A percentile compares a stretch with the other conserved stretches of the same genome.
phyloP scores from a whole-genome alignment of 2,797 vertebrate genomes.

The Poeciliopsis gracilis region DNA sequence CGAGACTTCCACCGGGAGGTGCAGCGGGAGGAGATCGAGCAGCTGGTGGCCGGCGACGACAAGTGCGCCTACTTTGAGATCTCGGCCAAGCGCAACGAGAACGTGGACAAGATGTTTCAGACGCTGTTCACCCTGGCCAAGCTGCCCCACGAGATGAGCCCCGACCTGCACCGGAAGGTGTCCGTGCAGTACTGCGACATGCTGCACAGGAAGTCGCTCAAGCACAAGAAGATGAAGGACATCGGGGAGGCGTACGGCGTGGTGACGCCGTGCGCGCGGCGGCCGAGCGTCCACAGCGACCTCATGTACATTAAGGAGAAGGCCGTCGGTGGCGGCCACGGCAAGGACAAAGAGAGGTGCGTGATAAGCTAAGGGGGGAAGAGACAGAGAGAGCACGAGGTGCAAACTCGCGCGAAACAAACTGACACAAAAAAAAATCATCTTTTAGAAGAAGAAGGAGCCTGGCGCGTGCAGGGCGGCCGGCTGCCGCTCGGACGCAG shows the following conservation, averaged over 20 bases:
- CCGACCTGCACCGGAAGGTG: conserved; percentile 93
- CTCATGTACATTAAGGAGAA: conserved; percentile 97
- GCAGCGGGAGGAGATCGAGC: conserved; percentile 88
- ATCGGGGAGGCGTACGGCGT: conserved; percentile 90
- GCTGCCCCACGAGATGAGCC: conserved; percentile 97
- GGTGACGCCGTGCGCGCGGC: conserved; percentile 92
- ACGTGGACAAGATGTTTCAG: conserved; percentile 96
- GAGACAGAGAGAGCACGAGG: fast-evolving
- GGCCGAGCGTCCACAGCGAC: conserved; percentile 97
- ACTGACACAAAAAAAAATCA: not conserved
- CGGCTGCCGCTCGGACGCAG: conserved; percentile 35
- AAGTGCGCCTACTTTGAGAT: conserved; percentile 96
- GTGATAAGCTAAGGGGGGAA: conserved; percentile 86
- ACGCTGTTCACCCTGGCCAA: conserved; percentile 94
- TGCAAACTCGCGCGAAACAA: not conserved
- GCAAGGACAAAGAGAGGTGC: conserved; percentile 92
- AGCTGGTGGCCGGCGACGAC: conserved; percentile 87
- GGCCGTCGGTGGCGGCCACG: conserved; percentile 84
- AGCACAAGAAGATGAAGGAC: conserved; percentile 85
- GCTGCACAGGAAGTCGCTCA: conserved; percentile 88
- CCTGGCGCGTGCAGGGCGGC: conserved; percentile 22
- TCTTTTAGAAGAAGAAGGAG: conserved; percentile 28
- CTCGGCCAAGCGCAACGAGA: conserved; percentile 95
- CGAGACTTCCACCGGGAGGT: conserved; percentile 91
- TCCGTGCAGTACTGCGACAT: conserved; percentile 94